A percentile compares a stretch with the other conserved stretches of the same genome.
phyloP scores from a whole-genome alignment of 2,888 invertebrate species.

The Scaptomyza flava region DNA sequence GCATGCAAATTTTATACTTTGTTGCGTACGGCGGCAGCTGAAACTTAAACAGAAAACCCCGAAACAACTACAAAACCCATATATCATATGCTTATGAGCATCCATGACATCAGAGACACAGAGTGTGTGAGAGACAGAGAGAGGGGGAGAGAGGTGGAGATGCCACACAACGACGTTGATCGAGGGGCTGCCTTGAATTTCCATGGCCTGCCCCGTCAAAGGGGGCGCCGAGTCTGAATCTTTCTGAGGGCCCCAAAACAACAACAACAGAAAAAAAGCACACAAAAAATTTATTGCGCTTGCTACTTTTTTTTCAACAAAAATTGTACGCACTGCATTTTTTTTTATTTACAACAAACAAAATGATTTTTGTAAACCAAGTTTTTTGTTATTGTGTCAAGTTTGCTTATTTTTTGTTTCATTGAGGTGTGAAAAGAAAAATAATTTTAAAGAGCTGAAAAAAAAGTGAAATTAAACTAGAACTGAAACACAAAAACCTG shows the following conservation, averaged over 20 bases:
- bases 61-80: constrained; percentile 30
- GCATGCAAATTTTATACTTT: constrained; percentile 53
- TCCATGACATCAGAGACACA: constrained; percentile 56
- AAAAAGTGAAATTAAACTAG: constrained; percentile 17
- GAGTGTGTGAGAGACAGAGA: constrained; percentile 9
- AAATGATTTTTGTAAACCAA: constrained; percentile 36
- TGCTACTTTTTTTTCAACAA: constrained; percentile 60
- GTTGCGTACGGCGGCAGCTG: constrained; percentile 49
- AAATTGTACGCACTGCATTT: constrained; percentile 74
- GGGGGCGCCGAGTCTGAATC: no score
- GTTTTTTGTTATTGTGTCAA: constrained; percentile 74
- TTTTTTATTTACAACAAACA: constrained; percentile 18
- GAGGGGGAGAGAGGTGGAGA: constrained; percentile 3
- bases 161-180: constrained; percentile 53
- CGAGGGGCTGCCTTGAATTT: constrained; percentile 59
- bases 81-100: constrained; percentile 60
- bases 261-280: constrained; percentile 27
- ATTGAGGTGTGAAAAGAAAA: constrained; percentile 52
- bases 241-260: constrained; percentile 36
- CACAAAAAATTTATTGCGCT: constrained; percentile 64
- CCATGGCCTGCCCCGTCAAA: constrained; percentile 35
- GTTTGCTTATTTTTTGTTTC: constrained; percentile 61
- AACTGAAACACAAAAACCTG: constrained; percentile 48
- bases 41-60: constrained; percentile 12
- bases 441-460: constrained; percentile 24